Evolutionary conservation across 2,797 vertebrate species (phyloP).

Genomic region (Scleropages formosus): DNA sequence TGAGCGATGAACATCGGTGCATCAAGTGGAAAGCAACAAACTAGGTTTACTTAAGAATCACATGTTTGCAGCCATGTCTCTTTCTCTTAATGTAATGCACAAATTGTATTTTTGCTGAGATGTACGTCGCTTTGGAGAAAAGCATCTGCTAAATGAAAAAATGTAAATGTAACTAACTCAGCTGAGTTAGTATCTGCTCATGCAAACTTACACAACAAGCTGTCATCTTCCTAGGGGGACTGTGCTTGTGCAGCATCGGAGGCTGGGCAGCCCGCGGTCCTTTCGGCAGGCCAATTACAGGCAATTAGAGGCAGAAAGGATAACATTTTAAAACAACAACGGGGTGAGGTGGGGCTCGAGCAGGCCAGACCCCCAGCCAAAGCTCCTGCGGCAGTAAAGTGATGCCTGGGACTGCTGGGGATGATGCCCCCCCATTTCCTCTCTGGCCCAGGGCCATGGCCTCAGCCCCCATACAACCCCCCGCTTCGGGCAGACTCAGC

Average conservation of each 20-base stretch:
- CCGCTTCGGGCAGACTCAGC: conserved; percentile 47
- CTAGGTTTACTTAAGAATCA: no score
- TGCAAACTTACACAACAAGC: conserved; percentile 45
- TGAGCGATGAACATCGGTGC: no score
- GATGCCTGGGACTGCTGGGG: conserved; percentile 40
- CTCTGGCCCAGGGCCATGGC: conserved; percentile 48
- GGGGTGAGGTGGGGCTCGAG: conserved; percentile 59
- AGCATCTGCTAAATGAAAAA: no score
- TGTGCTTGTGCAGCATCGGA: conserved; percentile 68
- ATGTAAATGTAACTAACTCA: no score
- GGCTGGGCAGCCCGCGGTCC: conserved; percentile 59
- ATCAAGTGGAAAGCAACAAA: no score
- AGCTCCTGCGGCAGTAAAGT: conserved; percentile 25
- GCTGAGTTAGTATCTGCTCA: conserved; percentile 40
- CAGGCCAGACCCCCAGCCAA: not conserved
- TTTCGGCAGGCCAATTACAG: conserved; percentile 70
- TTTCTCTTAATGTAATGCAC: no score
- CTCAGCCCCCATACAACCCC: conserved; percentile 39
- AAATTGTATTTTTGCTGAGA: no score
- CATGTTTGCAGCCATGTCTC: no score
- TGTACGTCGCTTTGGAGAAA: no score
- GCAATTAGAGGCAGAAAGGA: conserved; percentile 72
- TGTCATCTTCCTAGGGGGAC: conserved; percentile 50
- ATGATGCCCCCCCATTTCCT: conserved; percentile 57
- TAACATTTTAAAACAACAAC: conserved; percentile 62